Conservation (phyloP, 2,797 vertebrate species). For the Pantherophis vulpinus region DNA sequence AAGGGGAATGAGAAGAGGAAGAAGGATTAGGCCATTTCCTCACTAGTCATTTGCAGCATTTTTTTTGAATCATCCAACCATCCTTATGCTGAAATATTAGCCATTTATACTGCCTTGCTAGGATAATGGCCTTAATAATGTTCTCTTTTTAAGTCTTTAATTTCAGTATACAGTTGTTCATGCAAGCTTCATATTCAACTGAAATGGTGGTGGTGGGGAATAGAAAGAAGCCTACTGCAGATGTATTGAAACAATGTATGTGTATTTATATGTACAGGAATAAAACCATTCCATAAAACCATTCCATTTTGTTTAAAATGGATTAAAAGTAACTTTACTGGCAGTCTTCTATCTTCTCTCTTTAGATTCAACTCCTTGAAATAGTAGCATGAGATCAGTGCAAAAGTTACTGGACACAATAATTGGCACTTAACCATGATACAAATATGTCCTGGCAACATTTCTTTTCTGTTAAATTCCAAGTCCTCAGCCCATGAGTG, state of each 20-base stretch:
- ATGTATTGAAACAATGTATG: neutral
- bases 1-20: neutral
- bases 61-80: neutral
- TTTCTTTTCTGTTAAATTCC: neutral
- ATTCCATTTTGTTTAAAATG: neutral
- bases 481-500: neutral
- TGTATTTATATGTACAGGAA: neutral
- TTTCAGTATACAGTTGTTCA: neutral
- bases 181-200: neutral
- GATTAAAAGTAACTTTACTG: neutral
- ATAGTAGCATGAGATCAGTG: neutral
- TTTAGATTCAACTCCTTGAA: neutral
- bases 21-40: neutral
- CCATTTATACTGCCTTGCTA: neutral
- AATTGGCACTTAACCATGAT: neutral
- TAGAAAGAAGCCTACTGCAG: neutral
- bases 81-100: neutral
- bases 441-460: neutral
- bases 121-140: neutral
- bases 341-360: neutral
- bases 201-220: neutral
- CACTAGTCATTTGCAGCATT: neutral
- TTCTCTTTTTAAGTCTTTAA: neutral
- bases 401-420: neutral
- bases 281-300: neutral